Evolutionary conservation across 2,888 invertebrate genomes (phyloP).

Genomic region (Tenthredo notha): DNA sequence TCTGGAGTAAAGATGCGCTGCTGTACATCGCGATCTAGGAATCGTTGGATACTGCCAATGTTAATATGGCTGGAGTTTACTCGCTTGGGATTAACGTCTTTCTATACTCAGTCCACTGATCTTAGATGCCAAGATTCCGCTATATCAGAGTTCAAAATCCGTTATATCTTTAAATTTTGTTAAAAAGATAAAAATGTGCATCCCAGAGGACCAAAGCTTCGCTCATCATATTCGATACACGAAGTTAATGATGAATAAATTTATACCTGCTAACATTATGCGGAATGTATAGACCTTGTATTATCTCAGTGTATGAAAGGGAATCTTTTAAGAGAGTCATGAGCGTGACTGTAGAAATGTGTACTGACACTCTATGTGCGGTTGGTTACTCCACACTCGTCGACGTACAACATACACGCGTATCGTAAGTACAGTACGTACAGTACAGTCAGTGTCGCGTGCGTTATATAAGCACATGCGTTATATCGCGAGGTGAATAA

Average conservation of each 20-base stretch:
- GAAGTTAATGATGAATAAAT: not conserved
- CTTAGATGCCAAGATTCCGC: not conserved
- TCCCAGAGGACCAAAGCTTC: not conserved
- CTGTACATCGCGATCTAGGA: not conserved
- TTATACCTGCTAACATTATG: not conserved
- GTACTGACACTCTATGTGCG: slow-evolving; percentile 15
- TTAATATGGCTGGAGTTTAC: not conserved
- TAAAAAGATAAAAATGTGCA: not conserved
- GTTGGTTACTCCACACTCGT: slow-evolving; percentile 6
- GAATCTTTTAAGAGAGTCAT: slow-evolving; percentile 31
- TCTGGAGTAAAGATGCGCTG: not conserved
- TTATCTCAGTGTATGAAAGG: slow-evolving; percentile 4
- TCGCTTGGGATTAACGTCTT: not conserved
- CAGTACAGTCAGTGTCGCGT: slow-evolving; percentile 38
- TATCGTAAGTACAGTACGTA: not conserved
- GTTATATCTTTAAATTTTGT: not conserved
- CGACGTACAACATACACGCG: not conserved
- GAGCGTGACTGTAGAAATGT: slow-evolving; percentile 38
- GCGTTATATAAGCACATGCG: slow-evolving; percentile 32
- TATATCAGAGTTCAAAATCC: not conserved
- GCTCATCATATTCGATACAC: not conserved
- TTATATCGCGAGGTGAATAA: slow-evolving; percentile 38
- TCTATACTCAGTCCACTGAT: not conserved
- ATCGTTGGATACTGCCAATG: not conserved
- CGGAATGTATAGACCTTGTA: not conserved